Evolutionary conservation across 2,113 vertebrate genomes (phyloP), one percentile per base, ranked within the genome.

Genomic region (Poeciliopsis prolifica): DNA sequence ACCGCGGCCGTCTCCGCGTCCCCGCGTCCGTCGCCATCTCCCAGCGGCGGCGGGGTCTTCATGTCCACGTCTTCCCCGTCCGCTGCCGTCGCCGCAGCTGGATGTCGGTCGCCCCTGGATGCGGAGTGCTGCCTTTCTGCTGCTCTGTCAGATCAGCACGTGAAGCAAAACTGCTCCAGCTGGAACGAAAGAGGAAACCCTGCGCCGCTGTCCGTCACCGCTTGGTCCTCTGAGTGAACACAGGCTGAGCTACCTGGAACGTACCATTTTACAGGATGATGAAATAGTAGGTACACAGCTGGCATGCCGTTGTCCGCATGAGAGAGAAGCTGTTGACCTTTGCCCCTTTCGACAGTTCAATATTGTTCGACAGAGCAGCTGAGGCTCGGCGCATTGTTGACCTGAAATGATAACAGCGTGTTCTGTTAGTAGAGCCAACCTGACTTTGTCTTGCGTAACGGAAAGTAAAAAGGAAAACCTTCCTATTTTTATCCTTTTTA

Each of bases 391-490:
- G 82, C 85, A 85, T 84, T 83, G 85, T 84, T 75, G 42, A 89
- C 89, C 91, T 92, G 91, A 73, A 89, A 86, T 71, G 65, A 89
- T 13, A 90, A 82, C 63, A 85, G 73, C 11, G 48, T 28, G 65
- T 64, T 68, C 26, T 48, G 64, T 80, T 37, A 54, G 51, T 68
- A 61, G 29, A 65, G 51, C 12, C 71, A 14, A 37, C 58, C 29
- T 60, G 42, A 68, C 68, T 54, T 28, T 10, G 62, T 12, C 7
- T 30, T 22, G 24, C 19, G n/a, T 31, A 4, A 14, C 28, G 14
- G 65, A 51, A 54, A 42, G 30, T 10, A 33, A 19, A 7, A 58
- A 24, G 22, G 5, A 48, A 48, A 48, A 48, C 17, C 14, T 4
- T 48, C 35, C 7, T 5, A 17, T 44, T 44, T 44, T 15, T 17